Evolutionary conservation across 2,797 vertebrate species (phyloP).

Genomic region (Australoheros facetus): DNA sequence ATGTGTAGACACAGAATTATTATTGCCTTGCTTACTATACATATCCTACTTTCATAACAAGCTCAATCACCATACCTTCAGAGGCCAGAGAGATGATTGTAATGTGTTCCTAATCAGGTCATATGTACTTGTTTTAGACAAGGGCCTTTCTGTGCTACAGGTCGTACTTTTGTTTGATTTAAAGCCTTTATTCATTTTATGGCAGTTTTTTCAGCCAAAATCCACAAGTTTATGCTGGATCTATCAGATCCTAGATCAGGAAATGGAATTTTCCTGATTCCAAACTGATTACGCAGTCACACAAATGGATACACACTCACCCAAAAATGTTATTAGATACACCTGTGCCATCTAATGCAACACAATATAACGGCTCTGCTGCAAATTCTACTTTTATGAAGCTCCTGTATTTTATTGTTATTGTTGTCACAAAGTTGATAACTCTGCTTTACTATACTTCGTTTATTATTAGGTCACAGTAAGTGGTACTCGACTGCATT

Average conservation of each 20-base stretch:
- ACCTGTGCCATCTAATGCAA: not conserved
- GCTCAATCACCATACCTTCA: not conserved
- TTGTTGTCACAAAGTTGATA: not conserved
- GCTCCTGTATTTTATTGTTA: not conserved
- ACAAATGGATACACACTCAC: not conserved
- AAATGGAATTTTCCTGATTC: not conserved
- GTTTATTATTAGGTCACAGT: not conserved
- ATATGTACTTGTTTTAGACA: not conserved
- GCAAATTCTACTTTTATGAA: not conserved
- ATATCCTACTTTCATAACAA: not conserved
- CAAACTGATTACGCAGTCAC: not conserved
- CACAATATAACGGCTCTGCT: too few species aligned
- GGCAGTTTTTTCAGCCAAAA: not conserved
- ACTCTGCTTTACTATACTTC: not conserved
- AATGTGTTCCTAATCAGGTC: constrained; percentile 2
- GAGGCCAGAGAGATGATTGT: not conserved
- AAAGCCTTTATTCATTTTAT: not conserved
- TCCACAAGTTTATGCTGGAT: not conserved
- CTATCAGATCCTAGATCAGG: not conserved
- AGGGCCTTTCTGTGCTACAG: not conserved
- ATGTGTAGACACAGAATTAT: constrained; percentile 19
- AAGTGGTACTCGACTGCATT: not conserved
- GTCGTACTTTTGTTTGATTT: not conserved
- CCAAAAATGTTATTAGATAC: not conserved
- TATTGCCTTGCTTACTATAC: constrained; percentile 18